Evolutionary conservation across 2,888 invertebrate genomes (phyloP).

Genomic region (Bhutanitis thaidina): DNA sequence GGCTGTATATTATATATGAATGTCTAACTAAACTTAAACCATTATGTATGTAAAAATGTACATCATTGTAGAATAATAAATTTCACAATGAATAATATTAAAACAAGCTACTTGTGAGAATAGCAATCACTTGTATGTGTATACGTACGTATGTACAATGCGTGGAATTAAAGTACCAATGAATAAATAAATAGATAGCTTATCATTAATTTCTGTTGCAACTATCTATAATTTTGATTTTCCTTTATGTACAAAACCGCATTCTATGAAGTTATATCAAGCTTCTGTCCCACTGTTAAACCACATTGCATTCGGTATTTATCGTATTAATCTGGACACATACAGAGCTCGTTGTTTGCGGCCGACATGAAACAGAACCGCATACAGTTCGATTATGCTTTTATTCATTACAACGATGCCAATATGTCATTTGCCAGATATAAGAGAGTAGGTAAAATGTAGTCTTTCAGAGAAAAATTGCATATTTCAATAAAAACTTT

Average conservation of each 20-base stretch:
- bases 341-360: neutral
- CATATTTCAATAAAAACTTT: too few relatives aligned
- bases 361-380: slow-evolving; percentile 9
- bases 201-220: neutral
- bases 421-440: neutral
- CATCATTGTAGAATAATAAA: too few relatives aligned
- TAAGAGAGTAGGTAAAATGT: neutral
- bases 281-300: neutral
- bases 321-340: neutral
- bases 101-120: too few relatives aligned
- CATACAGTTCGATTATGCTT: slow-evolving; percentile 6
- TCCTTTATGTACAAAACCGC: too few relatives aligned
- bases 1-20: too few relatives aligned
- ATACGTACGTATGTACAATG: too few relatives aligned
- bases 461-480: too few relatives aligned
- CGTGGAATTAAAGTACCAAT: too few relatives aligned
- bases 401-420: neutral
- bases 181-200: neutral
- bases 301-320: neutral
- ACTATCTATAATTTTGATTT: neutral
- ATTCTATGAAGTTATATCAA: neutral
- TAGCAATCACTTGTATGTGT: too few relatives aligned
- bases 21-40: too few relatives aligned
- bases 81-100: too few relatives aligned
- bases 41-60: too few relatives aligned